Conservation (phyloP, 2,888 invertebrate species). For the Myopa testacea region DNA sequence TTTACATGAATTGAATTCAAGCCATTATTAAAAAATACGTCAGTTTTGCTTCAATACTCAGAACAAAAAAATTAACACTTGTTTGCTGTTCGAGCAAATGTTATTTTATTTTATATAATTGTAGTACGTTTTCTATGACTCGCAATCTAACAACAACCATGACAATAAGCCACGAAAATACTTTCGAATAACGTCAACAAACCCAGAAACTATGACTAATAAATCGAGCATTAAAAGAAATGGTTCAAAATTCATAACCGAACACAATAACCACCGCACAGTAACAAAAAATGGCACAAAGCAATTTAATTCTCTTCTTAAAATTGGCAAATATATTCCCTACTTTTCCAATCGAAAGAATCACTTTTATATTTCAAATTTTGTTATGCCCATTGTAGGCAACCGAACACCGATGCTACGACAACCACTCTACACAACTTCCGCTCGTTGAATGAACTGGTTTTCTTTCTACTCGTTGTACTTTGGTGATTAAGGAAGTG, state of each 20-base stretch:
- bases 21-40: conserved; percentile 10
- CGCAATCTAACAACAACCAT: conserved; percentile 5
- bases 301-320: background rate
- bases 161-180: conserved; percentile 23
- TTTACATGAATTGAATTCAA: background rate
- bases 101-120: background rate
- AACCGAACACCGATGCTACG: conserved; percentile 5
- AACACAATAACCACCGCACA: background rate
- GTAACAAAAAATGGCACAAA: background rate
- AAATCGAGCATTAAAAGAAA: conserved; percentile 21
- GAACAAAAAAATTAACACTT: conserved; percentile 22
- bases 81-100: conserved; percentile 8
- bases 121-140: conserved; percentile 16
- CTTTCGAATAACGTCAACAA: conserved; percentile 35
- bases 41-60: background rate
- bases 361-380: conserved; percentile 7
- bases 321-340: background rate
- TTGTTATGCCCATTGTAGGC: background rate
- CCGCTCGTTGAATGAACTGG: conserved; percentile 48
- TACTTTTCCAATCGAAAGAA: background rate
- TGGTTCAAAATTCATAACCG: conserved; percentile 17
- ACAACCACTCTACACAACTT: conserved; percentile 47
- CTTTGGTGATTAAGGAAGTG: background rate
- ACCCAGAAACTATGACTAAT: background rate
- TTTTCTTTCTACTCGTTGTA: conserved; percentile 30